Evolutionary conservation across 2,797 vertebrate genomes (phyloP), one percentile per base, ranked within the genome.

Genomic region (Eleutherodactylus coqui): DNA sequence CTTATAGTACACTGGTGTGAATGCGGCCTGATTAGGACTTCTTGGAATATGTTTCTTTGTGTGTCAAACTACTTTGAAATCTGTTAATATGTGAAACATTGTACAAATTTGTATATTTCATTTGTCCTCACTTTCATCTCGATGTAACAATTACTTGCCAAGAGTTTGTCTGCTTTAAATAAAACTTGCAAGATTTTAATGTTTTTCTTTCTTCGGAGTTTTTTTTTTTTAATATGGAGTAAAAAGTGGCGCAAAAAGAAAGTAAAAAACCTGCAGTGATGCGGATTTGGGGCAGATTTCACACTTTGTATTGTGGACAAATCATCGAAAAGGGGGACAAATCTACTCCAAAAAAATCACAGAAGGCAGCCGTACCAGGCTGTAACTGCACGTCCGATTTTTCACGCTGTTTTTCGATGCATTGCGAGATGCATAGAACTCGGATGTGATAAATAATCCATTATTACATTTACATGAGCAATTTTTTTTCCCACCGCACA

Each of bases 121-220:
- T 75, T n/a, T 79, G 49, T 79, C 53, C 38, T 87, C 53, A 43
- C 67, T 79, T 62, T 73, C 27, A 62, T n/a, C 67, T 79, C 62
- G 8, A 29, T 5, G 24, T 55, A 34, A 72, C 43, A 72, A 60
- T 73, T 83, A 60, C 27, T 83, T 79, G 86, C 62, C 80, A 83
- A 83, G 27, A 32, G 45, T 82, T 36, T 79, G 13, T 78, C 45
- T 41, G 85, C 80, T 78, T 87, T 7, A 79, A 87, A 87, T 87
- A 83, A 87, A 87, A 79, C 24, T n/a, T 86, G 49, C 43, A 83
- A 83, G 13, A 41, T 27, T 58, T 55, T n/a, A 77, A 77, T 7
- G 29, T 49, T 75, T 47, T 8, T 75, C 8, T 3, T 45, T 5
- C 27, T 72, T 11, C 14, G 14, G 43, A 45, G 43, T 51, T 41